Conservation (phyloP, 1,140 invertebrate species). For the Ostrea edulis region DNA sequence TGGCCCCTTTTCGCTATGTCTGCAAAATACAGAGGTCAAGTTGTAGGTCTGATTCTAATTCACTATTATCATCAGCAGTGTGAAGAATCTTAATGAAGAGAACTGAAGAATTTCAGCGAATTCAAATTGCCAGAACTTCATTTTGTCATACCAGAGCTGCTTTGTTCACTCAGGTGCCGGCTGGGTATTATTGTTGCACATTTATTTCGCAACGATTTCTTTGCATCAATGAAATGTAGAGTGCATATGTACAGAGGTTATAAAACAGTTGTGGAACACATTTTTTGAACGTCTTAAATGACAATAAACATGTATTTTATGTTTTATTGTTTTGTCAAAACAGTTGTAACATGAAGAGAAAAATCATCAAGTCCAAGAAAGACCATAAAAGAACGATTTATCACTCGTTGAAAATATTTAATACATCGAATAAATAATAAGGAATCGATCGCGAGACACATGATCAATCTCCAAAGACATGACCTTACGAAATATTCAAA, state of each 20-base stretch:
- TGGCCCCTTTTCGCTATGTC: no score
- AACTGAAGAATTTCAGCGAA: no score
- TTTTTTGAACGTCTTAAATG: background rate
- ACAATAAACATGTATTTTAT: background rate
- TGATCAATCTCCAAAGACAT: background rate
- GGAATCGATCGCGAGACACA: background rate
- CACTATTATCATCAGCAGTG: no score
- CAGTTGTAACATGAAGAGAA: slow-evolving; percentile 12
- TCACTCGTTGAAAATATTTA: background rate
- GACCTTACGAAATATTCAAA: background rate
- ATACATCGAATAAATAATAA: background rate
- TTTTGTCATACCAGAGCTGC: no score
- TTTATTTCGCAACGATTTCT: background rate
- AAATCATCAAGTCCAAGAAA: background rate
- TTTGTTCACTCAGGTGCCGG: no score
- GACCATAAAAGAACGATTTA: background rate
- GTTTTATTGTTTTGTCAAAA: slow-evolving; percentile 2
- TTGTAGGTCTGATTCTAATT: no score
- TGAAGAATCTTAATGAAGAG: no score
- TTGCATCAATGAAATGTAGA: background rate
- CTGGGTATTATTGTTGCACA: no score
- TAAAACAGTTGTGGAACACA: background rate
- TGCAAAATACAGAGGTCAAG: no score
- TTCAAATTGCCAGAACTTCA: no score
- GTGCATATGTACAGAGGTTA: background rate